Percentiles rank a stretch among this genome's conserved stretches.
Evolutionary conservation across 2,113 vertebrate genomes (phyloP).

Genomic region (Myotis yumanensis): DNA sequence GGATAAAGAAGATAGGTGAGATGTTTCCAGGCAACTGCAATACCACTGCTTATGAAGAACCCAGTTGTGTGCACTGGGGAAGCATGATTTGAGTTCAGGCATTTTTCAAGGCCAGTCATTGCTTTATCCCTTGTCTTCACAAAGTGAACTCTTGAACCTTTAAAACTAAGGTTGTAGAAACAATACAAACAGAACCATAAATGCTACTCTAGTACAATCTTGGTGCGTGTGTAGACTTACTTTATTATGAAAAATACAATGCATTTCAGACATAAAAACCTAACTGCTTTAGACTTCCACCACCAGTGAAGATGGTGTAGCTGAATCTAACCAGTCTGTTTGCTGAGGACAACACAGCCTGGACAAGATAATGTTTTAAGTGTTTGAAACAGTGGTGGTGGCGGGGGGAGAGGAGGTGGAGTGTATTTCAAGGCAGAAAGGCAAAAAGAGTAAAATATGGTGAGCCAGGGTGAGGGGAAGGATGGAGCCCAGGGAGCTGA

Average conservation of each 20-base stretch:
- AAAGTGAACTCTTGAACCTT: background rate
- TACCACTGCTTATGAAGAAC: background rate
- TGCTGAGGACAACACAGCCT: background rate
- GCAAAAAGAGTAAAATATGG: background rate
- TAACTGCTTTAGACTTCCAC: background rate
- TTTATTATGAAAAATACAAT: background rate
- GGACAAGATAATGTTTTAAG: background rate
- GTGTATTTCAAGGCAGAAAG: background rate
- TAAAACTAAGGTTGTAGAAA: constrained; percentile 17
- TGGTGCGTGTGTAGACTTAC: background rate
- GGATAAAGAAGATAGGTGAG: constrained; percentile 2
- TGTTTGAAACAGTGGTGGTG: background rate
- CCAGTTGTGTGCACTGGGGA: background rate
- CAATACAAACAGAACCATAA: background rate
- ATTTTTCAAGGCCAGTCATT: constrained; percentile 12
- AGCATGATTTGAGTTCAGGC: background rate
- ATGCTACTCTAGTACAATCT: background rate
- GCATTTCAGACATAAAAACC: constrained; percentile 20
- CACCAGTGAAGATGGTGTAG: background rate
- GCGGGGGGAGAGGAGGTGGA: background rate
- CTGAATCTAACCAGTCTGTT: background rate
- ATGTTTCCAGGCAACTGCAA: background rate
- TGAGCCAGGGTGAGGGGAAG: background rate
- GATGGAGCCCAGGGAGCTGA: background rate
- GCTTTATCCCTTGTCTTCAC: background rate